Base-by-base conservation (phyloP, 2,113 vertebrate genomes). In the Oreochromis aureus region DNA sequence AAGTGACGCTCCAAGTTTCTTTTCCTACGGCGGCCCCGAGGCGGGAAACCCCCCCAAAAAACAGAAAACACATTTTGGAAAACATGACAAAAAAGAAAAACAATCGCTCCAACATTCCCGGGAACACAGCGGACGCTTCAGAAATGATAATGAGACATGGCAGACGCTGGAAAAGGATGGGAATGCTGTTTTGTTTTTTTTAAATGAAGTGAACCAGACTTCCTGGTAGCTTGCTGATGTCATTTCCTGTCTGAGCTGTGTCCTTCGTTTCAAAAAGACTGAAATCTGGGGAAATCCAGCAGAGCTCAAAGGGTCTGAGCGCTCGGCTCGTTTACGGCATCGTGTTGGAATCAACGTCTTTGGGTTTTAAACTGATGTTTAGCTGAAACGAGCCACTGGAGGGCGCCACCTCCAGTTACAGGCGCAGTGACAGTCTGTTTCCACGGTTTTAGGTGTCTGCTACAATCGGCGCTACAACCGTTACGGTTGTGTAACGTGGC, bases 41-140 rank as follows among this genome's bases (percentile, higher is more conserved):
- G 34, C 1, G 1, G 0, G 66, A 36, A 69, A 22, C 0, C 6
- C 18, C 18, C 2, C 7, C 32, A 36, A 34, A 32, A 61, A 19
- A 66, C 61, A 22, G 34, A 39, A 36, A 39, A 66, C 8, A 2
- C 36, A 3, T 22, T 69, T 39, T n/a, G 34, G 0, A 41, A 69
- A 69, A 16, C 39, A 24, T 0, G 15, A 44, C 7, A 39, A 66
- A 12, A 41, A 10, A 4, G 12, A 71, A 44, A 71, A 2, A 44
- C 1, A n/a, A 69, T 5, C 0, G 7, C 36, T 22, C n/a, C n/a
- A 22, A 71, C 36, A 71, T 27, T 71, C 39, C 36, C 3, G 5
- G 39, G 12, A 71, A 6, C 39, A 71, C 12, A 0, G n/a, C 12
- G 24, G 7, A 44, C 12, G 3, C 27, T 19, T 19, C 30, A 69